phyloP scores from a whole-genome alignment of 2,888 invertebrate genomes.

The Nemapogon koenigi region DNA sequence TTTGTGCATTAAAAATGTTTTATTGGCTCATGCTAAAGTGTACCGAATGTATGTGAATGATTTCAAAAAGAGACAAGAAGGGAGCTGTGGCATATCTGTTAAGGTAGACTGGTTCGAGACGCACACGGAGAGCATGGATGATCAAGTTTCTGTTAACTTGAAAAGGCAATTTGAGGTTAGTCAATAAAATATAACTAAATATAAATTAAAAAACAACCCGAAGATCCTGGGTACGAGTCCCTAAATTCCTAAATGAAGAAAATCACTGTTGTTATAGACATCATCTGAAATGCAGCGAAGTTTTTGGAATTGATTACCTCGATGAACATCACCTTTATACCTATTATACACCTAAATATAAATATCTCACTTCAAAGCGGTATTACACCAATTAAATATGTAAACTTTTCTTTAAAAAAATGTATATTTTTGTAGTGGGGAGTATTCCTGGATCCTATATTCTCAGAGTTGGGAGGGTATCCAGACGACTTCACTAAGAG shows the following conservation, averaged over 20 bases:
- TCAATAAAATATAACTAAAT: slow-evolving; percentile 1
- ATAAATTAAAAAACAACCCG: not conserved
- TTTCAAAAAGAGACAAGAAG: slow-evolving; percentile 18
- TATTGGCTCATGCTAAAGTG: slow-evolving; percentile 58
- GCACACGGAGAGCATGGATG: slow-evolving; percentile 29
- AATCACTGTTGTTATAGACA: no score
- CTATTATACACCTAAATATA: no score
- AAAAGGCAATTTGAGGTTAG: slow-evolving; percentile 24
- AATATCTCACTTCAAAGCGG: no score
- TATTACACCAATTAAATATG: no score
- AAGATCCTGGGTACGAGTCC: not conserved
- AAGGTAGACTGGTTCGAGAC: slow-evolving; percentile 29
- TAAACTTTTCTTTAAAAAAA: not conserved
- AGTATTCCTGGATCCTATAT: slow-evolving; percentile 54
- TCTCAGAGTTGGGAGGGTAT: slow-evolving; percentile 55
- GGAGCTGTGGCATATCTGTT: slow-evolving; percentile 24
- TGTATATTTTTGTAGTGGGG: slow-evolving; percentile 33
- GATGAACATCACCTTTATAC: no score
- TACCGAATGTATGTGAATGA: slow-evolving; percentile 21
- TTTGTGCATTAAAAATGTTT: slow-evolving; percentile 49
- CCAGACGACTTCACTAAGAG: slow-evolving; percentile 47
- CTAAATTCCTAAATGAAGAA: no score
- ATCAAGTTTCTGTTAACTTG: slow-evolving; percentile 32
- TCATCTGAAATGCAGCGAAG: no score
- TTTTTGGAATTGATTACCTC: no score